These are phyloP conservation scores for Epinephelus lanceolatus DNA, from an alignment of 2,113 vertebrate genomes.

Conservation along the genomic window DNA sequence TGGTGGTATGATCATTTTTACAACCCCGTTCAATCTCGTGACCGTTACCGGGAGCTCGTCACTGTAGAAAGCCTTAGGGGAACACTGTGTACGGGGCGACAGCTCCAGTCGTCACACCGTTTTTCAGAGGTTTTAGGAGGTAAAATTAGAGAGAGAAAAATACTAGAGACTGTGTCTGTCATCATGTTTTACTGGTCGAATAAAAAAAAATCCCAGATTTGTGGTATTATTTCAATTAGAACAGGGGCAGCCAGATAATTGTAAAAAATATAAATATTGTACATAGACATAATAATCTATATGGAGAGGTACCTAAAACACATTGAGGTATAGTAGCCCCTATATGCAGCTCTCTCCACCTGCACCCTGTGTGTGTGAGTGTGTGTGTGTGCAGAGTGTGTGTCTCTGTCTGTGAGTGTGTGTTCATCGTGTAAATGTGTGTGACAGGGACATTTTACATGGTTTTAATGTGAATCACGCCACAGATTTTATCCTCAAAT, in stretches of 20 bases:
- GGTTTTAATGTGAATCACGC: slow-evolving; percentile 53
- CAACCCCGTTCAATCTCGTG: slow-evolving; percentile 40
- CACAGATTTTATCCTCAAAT: slow-evolving; percentile 32
- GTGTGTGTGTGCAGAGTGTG: slow-evolving; percentile 7
- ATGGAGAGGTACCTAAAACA: slow-evolving; percentile 89
- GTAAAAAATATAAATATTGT: slow-evolving; percentile 86
- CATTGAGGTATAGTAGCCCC: slow-evolving; percentile 84
- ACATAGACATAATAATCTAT: slow-evolving; percentile 93
- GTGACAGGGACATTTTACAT: slow-evolving; percentile 54
- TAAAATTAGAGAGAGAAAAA: slow-evolving; percentile 78
- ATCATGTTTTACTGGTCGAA: slow-evolving; percentile 89
- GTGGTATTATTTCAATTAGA: slow-evolving; percentile 59
- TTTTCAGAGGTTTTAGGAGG: slow-evolving; percentile 87
- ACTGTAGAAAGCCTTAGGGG: slow-evolving; percentile 75
- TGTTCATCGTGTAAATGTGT: slow-evolving; percentile 34
- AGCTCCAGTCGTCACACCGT: slow-evolving; percentile 88
- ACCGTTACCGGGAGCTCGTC: slow-evolving; percentile 52
- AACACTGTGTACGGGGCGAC: slow-evolving; percentile 92
- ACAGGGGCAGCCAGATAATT: slow-evolving; percentile 72
- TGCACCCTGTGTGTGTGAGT: slow-evolving; percentile 84
- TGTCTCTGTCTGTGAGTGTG: slow-evolving; percentile 17
- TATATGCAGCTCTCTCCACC: slow-evolving; percentile 94
- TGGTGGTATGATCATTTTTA: slow-evolving; percentile 34
- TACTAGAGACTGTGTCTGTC: slow-evolving; percentile 85
- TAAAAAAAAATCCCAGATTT: slow-evolving; percentile 88